A percentile compares a stretch with the other conserved stretches of the same genome.
These are phyloP conservation scores for Hystrix cristata DNA, from an alignment of 2,113 vertebrate species.

Conservation along the genomic window DNA sequence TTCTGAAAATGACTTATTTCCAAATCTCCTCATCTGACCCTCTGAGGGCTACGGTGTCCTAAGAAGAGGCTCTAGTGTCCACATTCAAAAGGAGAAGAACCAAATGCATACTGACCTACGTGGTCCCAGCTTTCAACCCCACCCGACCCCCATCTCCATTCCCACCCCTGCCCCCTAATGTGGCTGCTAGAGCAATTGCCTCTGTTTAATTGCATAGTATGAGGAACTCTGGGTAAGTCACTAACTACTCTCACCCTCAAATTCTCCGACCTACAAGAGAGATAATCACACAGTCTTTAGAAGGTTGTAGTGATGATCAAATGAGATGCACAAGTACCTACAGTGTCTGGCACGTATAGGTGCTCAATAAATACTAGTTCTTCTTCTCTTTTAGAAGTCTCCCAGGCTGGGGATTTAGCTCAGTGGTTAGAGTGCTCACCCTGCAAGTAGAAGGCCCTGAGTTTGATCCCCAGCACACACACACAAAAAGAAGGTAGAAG, in stretches of 20 bases:
- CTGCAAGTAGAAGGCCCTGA: too few species aligned
- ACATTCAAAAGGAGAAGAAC: neutral
- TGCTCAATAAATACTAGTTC: neutral
- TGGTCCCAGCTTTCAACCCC: neutral
- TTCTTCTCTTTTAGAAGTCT: neutral
- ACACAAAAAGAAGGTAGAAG: neutral
- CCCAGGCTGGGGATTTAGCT: neutral
- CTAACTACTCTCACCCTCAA: neutral
- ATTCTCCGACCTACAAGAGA: neutral
- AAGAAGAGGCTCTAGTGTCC: constrained; percentile 14
- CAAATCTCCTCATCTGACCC: neutral
- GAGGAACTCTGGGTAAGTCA: neutral
- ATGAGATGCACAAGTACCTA: neutral
- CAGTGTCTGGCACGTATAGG: neutral
- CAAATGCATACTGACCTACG: neutral
- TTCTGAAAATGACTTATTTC: constrained; percentile 21
- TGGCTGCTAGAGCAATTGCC: neutral
- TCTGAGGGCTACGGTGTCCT: neutral
- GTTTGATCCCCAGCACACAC: too few species aligned
- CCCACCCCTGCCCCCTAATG: too few species aligned
- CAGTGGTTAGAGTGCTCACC: too few species aligned
- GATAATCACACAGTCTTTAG: neutral
- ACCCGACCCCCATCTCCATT: neutral
- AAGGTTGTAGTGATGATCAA: neutral
- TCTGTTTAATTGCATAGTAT: neutral